phyloP scores from a whole-genome alignment of 2,113 vertebrate species.

The Bettongia penicillata region DNA sequence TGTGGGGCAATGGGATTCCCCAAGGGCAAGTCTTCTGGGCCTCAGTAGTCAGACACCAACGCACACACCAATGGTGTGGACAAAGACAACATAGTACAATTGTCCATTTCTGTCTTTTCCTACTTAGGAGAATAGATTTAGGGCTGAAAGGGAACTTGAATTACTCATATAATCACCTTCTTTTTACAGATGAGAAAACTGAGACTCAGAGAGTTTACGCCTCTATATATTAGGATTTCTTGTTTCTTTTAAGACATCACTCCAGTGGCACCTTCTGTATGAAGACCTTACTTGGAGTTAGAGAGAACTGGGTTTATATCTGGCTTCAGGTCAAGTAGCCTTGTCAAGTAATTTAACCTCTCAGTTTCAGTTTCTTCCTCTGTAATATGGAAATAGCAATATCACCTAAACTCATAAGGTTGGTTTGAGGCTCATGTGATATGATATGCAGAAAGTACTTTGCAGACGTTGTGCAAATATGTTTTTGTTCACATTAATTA shows the following conservation, averaged over 20 bases:
- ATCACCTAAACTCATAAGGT: background rate
- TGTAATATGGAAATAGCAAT: background rate
- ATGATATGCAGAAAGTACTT: background rate
- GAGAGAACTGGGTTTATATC: background rate
- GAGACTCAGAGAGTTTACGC: background rate
- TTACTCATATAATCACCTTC: background rate
- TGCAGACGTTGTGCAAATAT: background rate
- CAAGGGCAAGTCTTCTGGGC: background rate
- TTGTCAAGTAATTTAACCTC: background rate
- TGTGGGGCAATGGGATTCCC: background rate
- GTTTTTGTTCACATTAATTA: background rate
- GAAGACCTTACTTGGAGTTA: background rate
- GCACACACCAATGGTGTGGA: background rate
- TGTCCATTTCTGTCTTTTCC: background rate
- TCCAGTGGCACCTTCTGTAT: background rate
- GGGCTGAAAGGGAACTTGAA: background rate
- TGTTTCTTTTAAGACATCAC: background rate
- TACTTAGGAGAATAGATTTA: background rate
- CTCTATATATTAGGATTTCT: background rate
- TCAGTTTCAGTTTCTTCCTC: background rate
- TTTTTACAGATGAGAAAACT: background rate
- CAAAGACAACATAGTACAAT: background rate
- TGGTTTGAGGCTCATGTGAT: background rate
- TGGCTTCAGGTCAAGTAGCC: background rate
- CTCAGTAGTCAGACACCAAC: background rate